Base-by-base conservation (phyloP, 2,888 invertebrate genomes). In the Polylopha cassiicola region DNA sequence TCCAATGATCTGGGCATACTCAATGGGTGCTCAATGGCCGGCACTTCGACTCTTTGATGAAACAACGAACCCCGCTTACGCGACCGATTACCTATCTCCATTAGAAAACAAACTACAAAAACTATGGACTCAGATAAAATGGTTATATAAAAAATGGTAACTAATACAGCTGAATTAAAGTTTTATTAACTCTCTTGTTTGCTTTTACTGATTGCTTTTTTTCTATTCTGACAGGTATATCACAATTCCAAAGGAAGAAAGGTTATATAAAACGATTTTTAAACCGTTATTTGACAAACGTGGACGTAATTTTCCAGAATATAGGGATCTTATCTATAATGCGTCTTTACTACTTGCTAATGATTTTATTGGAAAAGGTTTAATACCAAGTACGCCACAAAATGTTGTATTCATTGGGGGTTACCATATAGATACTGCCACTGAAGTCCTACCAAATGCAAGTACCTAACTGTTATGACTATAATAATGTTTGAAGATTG, bases 321-420 rank as follows among this genome's bases (percentile, higher is more conserved):
- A 39, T 9, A 4, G 27, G 13, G 14, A 26, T 4, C 21, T 39
- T 8, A 32, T 39, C 2, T 21, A 39, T 10, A 39, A 39, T 8
- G 31, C 32, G 2, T 39, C 39, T 4, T 31, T 32, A 7, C 26
- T 39, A 2, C 10, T 39, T 9, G 18, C 39, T n/a, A 39, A 39
- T 10, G 32, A 24, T 13, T 39, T 24, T 7, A 13, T 14, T 8
- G 29, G 30, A 0, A 27, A 31, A 7, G 39, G 39, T 3, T 16
- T 4, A 1, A 39, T 27, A 2, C 13, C 39, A 2, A 32, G 21
- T 5, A 14, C 16, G n/a, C 21, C 33, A 16, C 24, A 33, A 24
- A 33, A 24, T 22, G 16, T 17, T 13, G 24, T 17, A 10, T 23
- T 24, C 9, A 16, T 33, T 14, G 33, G 33, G 2, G 33, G 33